phyloP scores from a whole-genome alignment of 2,797 vertebrate species.

The Uromys caudimaculatus region DNA sequence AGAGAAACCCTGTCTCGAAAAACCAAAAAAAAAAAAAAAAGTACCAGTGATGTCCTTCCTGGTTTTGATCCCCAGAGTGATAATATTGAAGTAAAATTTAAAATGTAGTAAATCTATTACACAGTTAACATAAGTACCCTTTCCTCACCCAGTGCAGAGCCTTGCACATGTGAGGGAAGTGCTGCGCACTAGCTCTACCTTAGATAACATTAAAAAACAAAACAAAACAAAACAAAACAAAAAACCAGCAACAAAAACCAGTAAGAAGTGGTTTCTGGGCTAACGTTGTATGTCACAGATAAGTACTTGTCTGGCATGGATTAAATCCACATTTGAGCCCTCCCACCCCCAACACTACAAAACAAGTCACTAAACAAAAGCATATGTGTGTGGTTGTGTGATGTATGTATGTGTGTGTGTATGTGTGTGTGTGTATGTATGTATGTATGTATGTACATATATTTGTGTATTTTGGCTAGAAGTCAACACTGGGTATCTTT shows the following conservation, averaged over 20 bases:
- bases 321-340: not conserved
- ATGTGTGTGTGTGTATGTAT: not conserved
- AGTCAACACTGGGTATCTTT: not conserved
- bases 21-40: too few species aligned
- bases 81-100: not conserved
- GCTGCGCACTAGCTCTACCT: not conserved
- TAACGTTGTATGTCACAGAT: not conserved
- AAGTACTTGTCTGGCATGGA: not conserved
- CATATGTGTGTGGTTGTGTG: not conserved
- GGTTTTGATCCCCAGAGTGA: not conserved
- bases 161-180: not conserved
- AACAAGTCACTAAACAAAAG: not conserved
- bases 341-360: not conserved
- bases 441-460: not conserved
- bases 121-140: not conserved
- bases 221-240: not conserved
- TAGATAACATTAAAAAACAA: conserved; percentile 38
- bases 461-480: not conserved
- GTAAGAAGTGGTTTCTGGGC: not conserved
- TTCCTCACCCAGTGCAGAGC: not conserved
- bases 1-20: too few species aligned
- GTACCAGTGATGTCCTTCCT: not conserved
- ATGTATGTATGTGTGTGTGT: not conserved
- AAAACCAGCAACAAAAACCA: not conserved
- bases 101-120: not conserved